Base-by-base conservation (phyloP, 2,888 invertebrate species). In the Pocota personata region DNA sequence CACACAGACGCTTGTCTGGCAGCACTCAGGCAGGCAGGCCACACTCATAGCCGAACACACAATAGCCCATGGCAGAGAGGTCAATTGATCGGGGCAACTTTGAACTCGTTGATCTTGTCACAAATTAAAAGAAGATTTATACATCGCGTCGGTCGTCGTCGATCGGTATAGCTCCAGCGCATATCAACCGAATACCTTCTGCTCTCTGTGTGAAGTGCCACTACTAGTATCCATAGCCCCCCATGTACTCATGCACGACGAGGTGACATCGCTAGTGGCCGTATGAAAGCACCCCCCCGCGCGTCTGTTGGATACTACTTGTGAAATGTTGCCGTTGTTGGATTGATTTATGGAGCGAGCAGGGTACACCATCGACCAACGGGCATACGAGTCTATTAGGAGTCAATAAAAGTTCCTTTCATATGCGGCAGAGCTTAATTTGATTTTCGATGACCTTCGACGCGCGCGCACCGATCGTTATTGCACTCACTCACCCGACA, bases 41-140 rank as follows among this genome's bases (percentile, higher is more conserved):
- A 75, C 84, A 76, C 75, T 64, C 79, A 84, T 73, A 83, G 64
- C 62, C n/a, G n/a, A 24, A 4, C 24, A 14, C 40, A 67, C 83
- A 73, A 73, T 79, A 58, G 76, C 57, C 62, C 62, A 62, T 76
- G 46, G 71, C 60, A 89, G 21, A 48, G 90, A 91, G 92, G 92
- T 92, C 92, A 92, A 92, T 92, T 92, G 91, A 92, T 90, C 90
- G 90, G 90, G 90, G 91, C 91, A 92, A 91, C 92, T 92, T 92
- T 92, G 92, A 92, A 92, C 92, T 92, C 91, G 92, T 91, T 92
- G 92, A 92, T 92, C 92, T 92, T 92, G 92, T 91, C 91, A 91
- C 92, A 92, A 91, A 92, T 92, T 92, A 92, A 91, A 90, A 90
- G 89, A 91, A 91, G 91, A 91, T 91, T 91, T 91, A 91, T 91